Conservation (phyloP, 2,113 vertebrate genomes). For the Lagopus leucura region DNA sequence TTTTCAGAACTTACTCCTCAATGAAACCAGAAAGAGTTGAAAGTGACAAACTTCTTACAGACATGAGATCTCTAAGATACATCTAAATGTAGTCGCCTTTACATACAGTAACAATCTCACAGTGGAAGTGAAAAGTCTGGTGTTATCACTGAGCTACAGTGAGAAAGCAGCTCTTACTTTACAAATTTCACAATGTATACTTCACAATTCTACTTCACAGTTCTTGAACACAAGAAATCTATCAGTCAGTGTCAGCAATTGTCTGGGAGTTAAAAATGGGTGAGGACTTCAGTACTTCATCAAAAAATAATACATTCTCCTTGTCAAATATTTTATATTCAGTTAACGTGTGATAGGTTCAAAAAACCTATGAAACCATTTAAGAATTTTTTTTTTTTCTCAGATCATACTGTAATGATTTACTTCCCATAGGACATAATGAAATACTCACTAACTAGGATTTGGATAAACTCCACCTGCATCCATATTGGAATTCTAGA, state of each 20-base stretch:
- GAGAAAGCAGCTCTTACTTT: not conserved
- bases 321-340: not conserved
- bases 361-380: not conserved
- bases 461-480: not conserved
- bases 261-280: not conserved
- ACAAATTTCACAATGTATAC: not conserved
- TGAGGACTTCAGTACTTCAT: not conserved
- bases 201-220: not conserved
- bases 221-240: not conserved
- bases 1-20: not conserved
- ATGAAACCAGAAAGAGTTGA: not conserved
- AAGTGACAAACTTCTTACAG: not conserved
- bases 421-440: not conserved
- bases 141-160: not conserved
- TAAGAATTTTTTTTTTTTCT: not conserved
- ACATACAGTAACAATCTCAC: not conserved
- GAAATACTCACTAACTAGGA: not conserved
- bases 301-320: not conserved
- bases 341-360: not conserved
- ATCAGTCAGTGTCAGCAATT: not conserved
- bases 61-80: not conserved
- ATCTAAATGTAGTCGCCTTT: not conserved
- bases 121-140: not conserved
- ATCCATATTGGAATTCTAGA: not conserved
- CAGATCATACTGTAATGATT: not conserved